Evolutionary conservation across 2,888 invertebrate genomes (phyloP).

Genomic region (Diploptera punctata): DNA sequence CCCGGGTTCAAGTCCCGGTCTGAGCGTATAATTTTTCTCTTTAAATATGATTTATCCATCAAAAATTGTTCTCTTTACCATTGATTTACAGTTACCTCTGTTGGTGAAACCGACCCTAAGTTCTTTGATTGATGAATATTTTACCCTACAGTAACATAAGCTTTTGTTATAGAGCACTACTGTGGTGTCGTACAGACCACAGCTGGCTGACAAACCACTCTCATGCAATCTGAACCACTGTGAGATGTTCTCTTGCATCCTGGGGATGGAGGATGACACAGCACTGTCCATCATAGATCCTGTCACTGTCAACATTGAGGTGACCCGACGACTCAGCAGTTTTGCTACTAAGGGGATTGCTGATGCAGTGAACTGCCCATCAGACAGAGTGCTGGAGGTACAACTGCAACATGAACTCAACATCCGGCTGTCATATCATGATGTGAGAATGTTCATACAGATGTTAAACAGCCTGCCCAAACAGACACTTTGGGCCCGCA

Average conservation of each 20-base stretch:
- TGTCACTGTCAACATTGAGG: slow-evolving; percentile 79
- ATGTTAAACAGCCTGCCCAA: slow-evolving; percentile 88
- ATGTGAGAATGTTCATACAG: slow-evolving; percentile 88
- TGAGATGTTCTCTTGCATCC: slow-evolving; percentile 91
- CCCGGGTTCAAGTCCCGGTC: too few relatives aligned
- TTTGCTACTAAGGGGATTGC: slow-evolving; percentile 45
- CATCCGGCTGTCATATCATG: slow-evolving; percentile 90
- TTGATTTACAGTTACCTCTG: too few relatives aligned
- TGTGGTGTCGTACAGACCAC: slow-evolving; percentile 78
- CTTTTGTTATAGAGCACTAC: slow-evolving; percentile 83
- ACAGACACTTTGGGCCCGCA: slow-evolving; percentile 70
- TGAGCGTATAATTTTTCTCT: too few relatives aligned
- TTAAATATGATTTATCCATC: too few relatives aligned
- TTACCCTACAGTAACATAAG: too few relatives aligned
- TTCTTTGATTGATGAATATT: too few relatives aligned
- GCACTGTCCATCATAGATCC: slow-evolving; percentile 95
- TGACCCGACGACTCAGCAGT: slow-evolving; percentile 51
- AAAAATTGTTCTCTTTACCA: too few relatives aligned
- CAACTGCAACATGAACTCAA: slow-evolving; percentile 77
- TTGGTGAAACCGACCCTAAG: too few relatives aligned
- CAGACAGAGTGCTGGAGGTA: slow-evolving; percentile 50
- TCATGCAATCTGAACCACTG: slow-evolving; percentile 88
- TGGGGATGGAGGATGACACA: slow-evolving; percentile 91
- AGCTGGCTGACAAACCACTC: slow-evolving; percentile 74
- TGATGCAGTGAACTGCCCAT: slow-evolving; percentile 25